These are phyloP conservation scores for Zapus hudsonius DNA, from an alignment of 2,113 vertebrate genomes.

Conservation along the genomic window DNA sequence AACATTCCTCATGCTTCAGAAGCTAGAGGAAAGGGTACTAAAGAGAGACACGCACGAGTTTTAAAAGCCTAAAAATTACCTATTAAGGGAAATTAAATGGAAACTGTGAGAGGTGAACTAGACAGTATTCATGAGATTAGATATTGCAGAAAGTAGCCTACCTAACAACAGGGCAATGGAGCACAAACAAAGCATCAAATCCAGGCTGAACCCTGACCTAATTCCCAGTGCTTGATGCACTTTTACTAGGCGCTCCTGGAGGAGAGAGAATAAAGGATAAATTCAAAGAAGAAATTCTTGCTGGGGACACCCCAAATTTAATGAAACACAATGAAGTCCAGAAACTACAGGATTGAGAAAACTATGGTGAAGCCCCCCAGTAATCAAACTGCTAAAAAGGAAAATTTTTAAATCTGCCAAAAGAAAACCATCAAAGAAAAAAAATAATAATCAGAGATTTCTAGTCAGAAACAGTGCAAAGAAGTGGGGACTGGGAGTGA, in stretches of 20 bases:
- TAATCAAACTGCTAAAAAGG: not conserved
- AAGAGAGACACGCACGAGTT: not conserved
- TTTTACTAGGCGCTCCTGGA: not conserved
- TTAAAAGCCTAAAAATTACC: not conserved
- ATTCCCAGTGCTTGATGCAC: not conserved
- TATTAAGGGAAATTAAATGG: not conserved
- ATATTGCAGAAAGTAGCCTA: not conserved
- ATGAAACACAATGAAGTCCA: not conserved
- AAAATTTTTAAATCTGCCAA: not conserved
- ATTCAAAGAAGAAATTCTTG: not conserved
- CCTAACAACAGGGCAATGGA: not conserved
- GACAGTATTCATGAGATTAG: not conserved
- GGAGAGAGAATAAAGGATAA: not conserved
- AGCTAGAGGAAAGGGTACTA: not conserved
- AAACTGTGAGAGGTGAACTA: not conserved
- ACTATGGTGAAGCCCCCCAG: not conserved
- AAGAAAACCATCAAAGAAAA: not conserved
- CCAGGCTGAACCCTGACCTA: not conserved
- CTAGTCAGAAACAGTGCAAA: conserved; percentile 9
- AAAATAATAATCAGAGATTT: conserved; percentile 2
- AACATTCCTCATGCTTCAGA: not conserved
- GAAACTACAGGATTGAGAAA: not conserved
- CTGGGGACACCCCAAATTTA: not conserved
- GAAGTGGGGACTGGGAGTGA: too few species aligned
- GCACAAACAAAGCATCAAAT: not conserved